These are phyloP conservation scores for Elymnias hypermnestra DNA, from an alignment of 1,140 invertebrate genomes.

Conservation along the genomic window DNA sequence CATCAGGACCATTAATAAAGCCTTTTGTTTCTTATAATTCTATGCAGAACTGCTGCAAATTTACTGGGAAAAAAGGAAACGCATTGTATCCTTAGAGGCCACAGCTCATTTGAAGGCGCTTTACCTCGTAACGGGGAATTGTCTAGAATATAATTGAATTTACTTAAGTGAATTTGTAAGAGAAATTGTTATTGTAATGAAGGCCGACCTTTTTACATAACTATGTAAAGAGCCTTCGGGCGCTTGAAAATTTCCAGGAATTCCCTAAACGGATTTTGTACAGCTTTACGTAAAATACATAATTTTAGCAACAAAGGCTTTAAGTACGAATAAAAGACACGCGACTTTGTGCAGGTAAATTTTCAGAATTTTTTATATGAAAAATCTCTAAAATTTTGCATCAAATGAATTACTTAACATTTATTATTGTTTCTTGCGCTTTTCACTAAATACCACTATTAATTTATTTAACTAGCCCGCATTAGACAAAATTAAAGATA, in stretches of 20 bases:
- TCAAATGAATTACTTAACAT: too few species aligned
- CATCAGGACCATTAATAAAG: too few species aligned
- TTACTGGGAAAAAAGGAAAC: background rate
- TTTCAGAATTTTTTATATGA: too few species aligned
- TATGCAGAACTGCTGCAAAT: background rate
- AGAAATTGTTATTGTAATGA: constrained; percentile 4
- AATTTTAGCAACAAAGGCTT: too few species aligned
- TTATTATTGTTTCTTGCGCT: too few species aligned
- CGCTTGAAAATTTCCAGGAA: background rate
- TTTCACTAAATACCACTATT: too few species aligned
- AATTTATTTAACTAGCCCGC: too few species aligned
- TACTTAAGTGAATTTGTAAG: constrained; percentile 1
- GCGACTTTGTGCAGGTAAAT: too few species aligned
- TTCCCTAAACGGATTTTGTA: background rate
- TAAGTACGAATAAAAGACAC: too few species aligned
- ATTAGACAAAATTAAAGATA: too few species aligned
- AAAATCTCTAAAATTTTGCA: too few species aligned
- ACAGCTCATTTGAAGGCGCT: constrained; percentile 6
- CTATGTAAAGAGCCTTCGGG: background rate
- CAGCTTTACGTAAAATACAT: background rate
- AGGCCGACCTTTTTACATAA: background rate
- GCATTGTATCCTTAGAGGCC: background rate
- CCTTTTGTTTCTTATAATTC: constrained; percentile 3
- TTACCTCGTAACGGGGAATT: constrained; percentile 6
- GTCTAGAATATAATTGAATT: constrained; percentile 9